Percentiles rank a stretch among this genome's conserved stretches.
phyloP scores from a whole-genome alignment of 2,888 invertebrate genomes.

The Drosophila acutilabella region DNA sequence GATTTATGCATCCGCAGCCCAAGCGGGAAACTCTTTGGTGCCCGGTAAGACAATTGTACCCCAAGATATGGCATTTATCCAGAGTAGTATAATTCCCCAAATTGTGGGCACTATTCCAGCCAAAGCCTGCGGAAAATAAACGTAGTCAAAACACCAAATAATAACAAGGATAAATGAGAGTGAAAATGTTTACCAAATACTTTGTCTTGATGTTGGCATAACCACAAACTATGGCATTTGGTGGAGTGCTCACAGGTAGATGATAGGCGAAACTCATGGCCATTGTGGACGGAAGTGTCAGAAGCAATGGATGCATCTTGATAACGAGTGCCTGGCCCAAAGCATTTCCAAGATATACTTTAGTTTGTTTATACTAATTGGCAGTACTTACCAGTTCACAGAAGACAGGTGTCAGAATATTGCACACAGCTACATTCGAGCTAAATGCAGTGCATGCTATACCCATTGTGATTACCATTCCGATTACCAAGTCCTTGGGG shows the following conservation, averaged over 20 bases:
- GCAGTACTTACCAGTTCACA: slow-evolving; percentile 87
- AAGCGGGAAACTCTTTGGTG: slow-evolving; percentile 37
- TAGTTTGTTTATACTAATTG: not conserved
- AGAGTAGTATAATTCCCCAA: slow-evolving; percentile 20
- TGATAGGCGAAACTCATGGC: slow-evolving; percentile 95
- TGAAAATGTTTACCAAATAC: slow-evolving; percentile 88
- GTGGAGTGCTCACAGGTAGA: slow-evolving; percentile 96
- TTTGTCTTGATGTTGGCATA: slow-evolving; percentile 91
- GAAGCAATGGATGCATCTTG: slow-evolving; percentile 91
- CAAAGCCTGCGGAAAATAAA: slow-evolving; percentile 26
- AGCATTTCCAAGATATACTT: not conserved
- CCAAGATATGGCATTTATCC: slow-evolving; percentile 45
- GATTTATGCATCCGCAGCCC: slow-evolving; percentile 25
- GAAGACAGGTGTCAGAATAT: slow-evolving; percentile 92
- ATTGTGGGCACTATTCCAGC: slow-evolving; percentile 62
- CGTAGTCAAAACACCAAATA: not conserved
- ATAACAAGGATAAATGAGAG: not conserved
- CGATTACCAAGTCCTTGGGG: slow-evolving; percentile 87
- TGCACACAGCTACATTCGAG: slow-evolving; percentile 94
- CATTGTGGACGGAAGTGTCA: slow-evolving; percentile 94
- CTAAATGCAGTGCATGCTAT: slow-evolving; percentile 90
- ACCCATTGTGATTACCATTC: slow-evolving; percentile 89
- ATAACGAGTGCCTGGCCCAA: slow-evolving; percentile 88
- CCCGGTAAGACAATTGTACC: slow-evolving; percentile 52
- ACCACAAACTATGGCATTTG: slow-evolving; percentile 95